phyloP scores from a whole-genome alignment of 2,113 vertebrate species.

The Cryptomyrus ogoouensis region DNA sequence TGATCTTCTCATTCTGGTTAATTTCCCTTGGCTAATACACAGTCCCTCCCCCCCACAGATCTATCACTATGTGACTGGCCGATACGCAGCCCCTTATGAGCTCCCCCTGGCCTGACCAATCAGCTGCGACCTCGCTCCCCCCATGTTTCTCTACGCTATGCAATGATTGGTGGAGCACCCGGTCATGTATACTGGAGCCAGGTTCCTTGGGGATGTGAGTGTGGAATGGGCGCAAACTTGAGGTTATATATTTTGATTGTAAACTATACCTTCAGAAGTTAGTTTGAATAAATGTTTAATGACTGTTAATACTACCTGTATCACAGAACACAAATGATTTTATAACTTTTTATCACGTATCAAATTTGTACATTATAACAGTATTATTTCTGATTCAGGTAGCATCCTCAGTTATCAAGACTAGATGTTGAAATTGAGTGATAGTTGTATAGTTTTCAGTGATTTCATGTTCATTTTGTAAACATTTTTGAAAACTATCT shows the following conservation, averaged over 20 bases:
- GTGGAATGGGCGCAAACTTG: not conserved
- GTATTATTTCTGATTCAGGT: not conserved
- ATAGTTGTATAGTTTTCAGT: not conserved
- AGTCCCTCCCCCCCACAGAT: slow-evolving; percentile 62
- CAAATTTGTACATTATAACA: not conserved
- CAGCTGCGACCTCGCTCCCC: not conserved
- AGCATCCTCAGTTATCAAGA: not conserved
- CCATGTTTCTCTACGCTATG: not conserved
- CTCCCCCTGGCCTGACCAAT: slow-evolving; percentile 74
- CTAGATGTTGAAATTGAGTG: not conserved
- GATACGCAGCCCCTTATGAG: slow-evolving; percentile 76
- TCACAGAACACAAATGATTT: not conserved
- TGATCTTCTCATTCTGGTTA: slow-evolving; percentile 1
- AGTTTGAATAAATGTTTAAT: not conserved
- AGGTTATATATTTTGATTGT: not conserved
- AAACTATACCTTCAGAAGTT: not conserved
- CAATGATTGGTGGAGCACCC: not conserved
- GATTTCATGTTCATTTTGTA: not conserved
- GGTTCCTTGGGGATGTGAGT: not conserved
- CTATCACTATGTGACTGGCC: slow-evolving; percentile 85
- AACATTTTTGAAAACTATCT: not conserved
- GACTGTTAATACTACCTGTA: not conserved
- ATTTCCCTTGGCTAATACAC: slow-evolving; percentile 1
- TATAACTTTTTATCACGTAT: not conserved
- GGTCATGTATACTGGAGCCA: not conserved